Evolutionary conservation across 2,888 invertebrate genomes (phyloP).

Genomic region (Rotaria macrura): DNA sequence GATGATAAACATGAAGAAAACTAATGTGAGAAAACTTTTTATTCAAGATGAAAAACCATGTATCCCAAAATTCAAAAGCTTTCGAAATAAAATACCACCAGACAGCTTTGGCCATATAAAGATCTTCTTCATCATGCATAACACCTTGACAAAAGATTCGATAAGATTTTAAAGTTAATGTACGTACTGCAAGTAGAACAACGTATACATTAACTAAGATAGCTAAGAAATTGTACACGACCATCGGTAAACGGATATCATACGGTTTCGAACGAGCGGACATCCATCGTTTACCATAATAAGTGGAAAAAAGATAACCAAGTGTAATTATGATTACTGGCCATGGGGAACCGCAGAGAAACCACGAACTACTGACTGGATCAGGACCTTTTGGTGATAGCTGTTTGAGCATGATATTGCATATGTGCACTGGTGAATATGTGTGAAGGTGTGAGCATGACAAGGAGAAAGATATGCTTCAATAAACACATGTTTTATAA

Average conservation of each 20-base stretch:
- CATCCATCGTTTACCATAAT: neutral
- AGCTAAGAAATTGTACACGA: neutral
- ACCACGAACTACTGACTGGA: neutral
- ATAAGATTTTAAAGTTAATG: neutral
- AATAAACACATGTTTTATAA: neutral
- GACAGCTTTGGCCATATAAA: neutral
- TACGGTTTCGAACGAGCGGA: neutral
- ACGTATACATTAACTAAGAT: neutral
- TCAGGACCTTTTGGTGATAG: neutral
- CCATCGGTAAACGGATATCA: neutral
- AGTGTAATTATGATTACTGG: neutral
- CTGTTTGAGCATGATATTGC: neutral
- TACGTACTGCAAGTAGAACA: neutral
- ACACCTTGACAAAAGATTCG: conserved; percentile 2
- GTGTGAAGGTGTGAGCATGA: neutral
- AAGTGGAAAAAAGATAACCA: neutral
- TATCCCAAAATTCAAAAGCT: conserved; percentile 27
- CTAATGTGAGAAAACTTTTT: conserved; percentile 47
- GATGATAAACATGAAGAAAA: conserved; percentile 48
- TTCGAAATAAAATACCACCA: conserved; percentile 30
- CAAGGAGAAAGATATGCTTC: neutral
- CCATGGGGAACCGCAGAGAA: neutral
- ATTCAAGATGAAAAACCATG: conserved; percentile 43
- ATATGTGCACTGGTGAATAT: no score
- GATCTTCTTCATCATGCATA: neutral